Evolutionary conservation across 2,888 invertebrate genomes (phyloP).

Genomic region (Acleris cristana): DNA sequence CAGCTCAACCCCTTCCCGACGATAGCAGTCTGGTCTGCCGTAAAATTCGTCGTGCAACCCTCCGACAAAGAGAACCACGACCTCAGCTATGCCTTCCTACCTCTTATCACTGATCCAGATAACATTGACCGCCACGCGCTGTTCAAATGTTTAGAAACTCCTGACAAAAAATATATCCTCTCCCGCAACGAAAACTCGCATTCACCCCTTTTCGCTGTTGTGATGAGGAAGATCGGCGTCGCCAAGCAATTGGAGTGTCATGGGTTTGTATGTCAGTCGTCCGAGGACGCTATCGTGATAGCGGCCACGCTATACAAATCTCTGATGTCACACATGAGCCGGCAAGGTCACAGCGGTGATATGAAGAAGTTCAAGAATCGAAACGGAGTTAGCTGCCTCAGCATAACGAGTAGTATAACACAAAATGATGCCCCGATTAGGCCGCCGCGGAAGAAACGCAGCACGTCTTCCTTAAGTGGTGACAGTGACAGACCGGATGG

Average conservation of each 20-base stretch:
- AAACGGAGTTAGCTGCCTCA: slow-evolving; percentile 91
- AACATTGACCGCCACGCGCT: slow-evolving; percentile 89
- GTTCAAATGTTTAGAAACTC: slow-evolving; percentile 82
- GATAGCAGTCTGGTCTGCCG: slow-evolving; percentile 96
- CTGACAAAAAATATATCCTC: slow-evolving; percentile 83
- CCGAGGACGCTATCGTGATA: slow-evolving; percentile 95
- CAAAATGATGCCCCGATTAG: slow-evolving; percentile 84
- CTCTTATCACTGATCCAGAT: slow-evolving; percentile 92
- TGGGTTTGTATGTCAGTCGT: slow-evolving; percentile 94
- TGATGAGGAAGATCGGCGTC: slow-evolving; percentile 92
- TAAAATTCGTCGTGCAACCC: slow-evolving; percentile 90
- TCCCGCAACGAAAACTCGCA: slow-evolving; percentile 86
- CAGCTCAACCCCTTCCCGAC: slow-evolving; percentile 93
- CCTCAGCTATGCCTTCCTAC: slow-evolving; percentile 90
- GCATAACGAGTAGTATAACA: slow-evolving; percentile 86
- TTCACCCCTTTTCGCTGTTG: slow-evolving; percentile 94
- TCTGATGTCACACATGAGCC: slow-evolving; percentile 91
- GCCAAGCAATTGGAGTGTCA: slow-evolving; percentile 94
- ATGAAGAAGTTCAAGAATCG: slow-evolving; percentile 86
- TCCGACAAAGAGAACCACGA: slow-evolving; percentile 81
- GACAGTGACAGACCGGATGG: slow-evolving; percentile 85
- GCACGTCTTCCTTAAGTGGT: slow-evolving; percentile 85
- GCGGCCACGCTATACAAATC: slow-evolving; percentile 96
- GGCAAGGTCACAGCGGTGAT: slow-evolving; percentile 72
- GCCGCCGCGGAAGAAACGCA: slow-evolving; percentile 90